Conservation (phyloP, 53 echinoderm and acorn worm genomes). For the Paracentrotus lividus region DNA sequence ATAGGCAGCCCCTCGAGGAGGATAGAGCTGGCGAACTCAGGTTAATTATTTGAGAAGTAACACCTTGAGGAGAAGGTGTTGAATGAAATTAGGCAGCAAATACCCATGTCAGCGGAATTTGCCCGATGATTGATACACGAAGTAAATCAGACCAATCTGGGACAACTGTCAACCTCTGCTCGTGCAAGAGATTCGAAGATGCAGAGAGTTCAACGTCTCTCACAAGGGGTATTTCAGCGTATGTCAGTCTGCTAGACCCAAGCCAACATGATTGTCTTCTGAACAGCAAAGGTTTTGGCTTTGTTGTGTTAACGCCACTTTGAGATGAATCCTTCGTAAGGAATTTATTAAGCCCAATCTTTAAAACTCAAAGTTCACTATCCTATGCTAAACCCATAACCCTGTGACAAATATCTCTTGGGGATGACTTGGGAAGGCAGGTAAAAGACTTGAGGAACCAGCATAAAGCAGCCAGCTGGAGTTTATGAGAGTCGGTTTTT, state of each 20-base stretch:
- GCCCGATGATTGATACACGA: not conserved
- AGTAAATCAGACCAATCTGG: not conserved
- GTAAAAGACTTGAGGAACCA: slow-evolving; percentile 65
- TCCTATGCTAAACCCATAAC: slow-evolving; percentile 39
- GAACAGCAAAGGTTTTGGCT: slow-evolving; percentile 53
- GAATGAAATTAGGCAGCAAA: not conserved
- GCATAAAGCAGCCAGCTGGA: slow-evolving; percentile 52
- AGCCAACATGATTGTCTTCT: slow-evolving; percentile 41
- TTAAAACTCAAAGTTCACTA: slow-evolving; percentile 29
- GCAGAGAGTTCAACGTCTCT: slow-evolving; percentile 53
- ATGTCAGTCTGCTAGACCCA: not conserved
- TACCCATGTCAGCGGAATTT: not conserved
- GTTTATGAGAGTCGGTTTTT: slow-evolving; percentile 52
- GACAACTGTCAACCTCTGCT: not conserved
- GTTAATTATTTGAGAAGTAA: not conserved
- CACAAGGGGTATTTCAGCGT: slow-evolving; percentile 61
- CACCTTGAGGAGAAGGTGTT: not conserved
- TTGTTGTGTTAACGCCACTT: slow-evolving; percentile 32
- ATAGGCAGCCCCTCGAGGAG: not conserved
- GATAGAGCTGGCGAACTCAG: not conserved
- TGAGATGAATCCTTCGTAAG: slow-evolving; percentile 66
- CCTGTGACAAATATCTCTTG: slow-evolving; percentile 57
- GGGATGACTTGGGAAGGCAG: slow-evolving; percentile 60
- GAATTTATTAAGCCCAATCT: slow-evolving; percentile 68
- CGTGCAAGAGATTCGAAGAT: not conserved